Evolutionary conservation across 2,797 vertebrate species (phyloP).

Genomic region (Halcyon chelicuti): DNA sequence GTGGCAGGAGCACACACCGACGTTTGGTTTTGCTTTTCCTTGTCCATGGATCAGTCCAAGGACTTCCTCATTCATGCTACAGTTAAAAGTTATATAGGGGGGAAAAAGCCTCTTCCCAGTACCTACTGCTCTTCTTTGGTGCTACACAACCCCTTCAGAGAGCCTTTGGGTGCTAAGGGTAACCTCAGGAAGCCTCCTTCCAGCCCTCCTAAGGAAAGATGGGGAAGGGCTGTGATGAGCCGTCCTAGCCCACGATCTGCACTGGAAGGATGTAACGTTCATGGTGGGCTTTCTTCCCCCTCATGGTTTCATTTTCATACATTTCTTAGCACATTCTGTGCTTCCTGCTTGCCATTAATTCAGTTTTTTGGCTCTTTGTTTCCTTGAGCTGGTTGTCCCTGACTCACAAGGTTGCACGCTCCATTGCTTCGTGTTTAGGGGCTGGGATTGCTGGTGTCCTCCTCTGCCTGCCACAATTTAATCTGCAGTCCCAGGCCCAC

Average conservation of each 20-base stretch:
- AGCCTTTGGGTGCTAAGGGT: background rate
- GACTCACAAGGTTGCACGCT: accelerated
- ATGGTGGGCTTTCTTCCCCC: background rate
- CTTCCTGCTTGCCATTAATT: background rate
- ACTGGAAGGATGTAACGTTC: background rate
- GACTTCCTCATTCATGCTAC: background rate
- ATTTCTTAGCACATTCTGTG: background rate
- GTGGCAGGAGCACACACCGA: background rate
- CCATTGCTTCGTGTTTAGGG: background rate
- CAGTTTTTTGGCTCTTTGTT: background rate
- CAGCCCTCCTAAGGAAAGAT: background rate
- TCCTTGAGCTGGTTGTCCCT: background rate
- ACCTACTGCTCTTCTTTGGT: background rate
- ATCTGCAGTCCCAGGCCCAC: background rate
- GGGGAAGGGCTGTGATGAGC: background rate
- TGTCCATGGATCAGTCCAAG: background rate
- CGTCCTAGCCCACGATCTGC: accelerated
- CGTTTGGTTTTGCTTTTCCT: background rate
- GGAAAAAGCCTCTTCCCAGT: accelerated
- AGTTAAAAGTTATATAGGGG: accelerated
- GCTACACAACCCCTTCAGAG: background rate
- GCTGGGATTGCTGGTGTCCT: background rate
- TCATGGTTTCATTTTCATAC: background rate
- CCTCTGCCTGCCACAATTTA: background rate
- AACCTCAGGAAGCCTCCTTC: background rate